Base-by-base conservation (phyloP, 53 echinoderm and acorn worm species). In the Crossaster papposus region DNA sequence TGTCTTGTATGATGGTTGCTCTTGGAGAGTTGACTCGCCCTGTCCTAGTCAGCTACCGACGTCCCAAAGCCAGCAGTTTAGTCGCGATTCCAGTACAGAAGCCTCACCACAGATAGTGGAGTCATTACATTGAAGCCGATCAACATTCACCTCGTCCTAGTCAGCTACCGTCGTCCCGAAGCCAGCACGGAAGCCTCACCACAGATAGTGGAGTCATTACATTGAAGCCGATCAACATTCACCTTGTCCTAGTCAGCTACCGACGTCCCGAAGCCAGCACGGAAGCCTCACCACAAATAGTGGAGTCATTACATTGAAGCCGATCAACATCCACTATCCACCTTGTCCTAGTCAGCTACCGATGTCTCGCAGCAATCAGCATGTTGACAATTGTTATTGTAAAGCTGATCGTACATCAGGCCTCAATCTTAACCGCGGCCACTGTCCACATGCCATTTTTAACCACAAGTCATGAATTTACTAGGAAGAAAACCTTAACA, bases 1-100 rank as follows among this genome's bases (percentile, higher is more conserved):
- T 82, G 95, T 97, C 32, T 62, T 89, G 50, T 94, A 97, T 71
- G 95, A 96, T 14, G 92, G 80, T 15, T 4, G 32, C 30, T 32
- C 4, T 34, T 23, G 78, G 2, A 33, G 18, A 10, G 52, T 68
- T 20, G 90, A 90, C 28, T 83, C 90, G 15, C 82, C 90, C 15
- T 54, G 77, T 51, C 77, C 90, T 5, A 63, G 83, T 83, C 90
- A 83, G 24, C 53, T 54, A 22, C n/a, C 73, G 15, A 85, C 22
- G 18, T 85, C 74, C 22, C 85, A 30, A 33, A 74, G 85, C 23
- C 85, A 85, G 37, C 85, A 73, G 36, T 72, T 85, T 23, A 74
- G 85, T 11, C 30, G 55, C 11, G 74, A 72, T 33, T 73, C 85
- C 29, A 85, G 85, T 32, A 73, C 85, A 51, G 85, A 85, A 51